Percentiles rank a stretch among this genome's conserved stretches.
Conservation (phyloP, 2,797 vertebrate species). For the Buceros bicornis region DNA sequence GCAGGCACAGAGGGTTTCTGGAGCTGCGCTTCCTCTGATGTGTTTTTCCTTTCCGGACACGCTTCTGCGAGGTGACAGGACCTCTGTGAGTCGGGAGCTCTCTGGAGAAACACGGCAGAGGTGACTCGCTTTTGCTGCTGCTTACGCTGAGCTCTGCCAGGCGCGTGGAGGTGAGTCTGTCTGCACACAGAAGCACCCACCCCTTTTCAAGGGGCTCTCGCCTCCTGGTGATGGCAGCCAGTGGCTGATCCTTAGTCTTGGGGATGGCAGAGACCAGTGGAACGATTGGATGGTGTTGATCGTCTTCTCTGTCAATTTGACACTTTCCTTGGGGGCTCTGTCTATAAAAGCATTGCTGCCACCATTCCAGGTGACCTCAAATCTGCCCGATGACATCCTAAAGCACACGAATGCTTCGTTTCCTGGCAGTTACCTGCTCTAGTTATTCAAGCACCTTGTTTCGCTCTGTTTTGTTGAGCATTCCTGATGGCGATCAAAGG, state of each 20-base stretch:
- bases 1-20: background rate
- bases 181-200: background rate
- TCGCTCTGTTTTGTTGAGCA: background rate
- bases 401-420: background rate
- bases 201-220: background rate
- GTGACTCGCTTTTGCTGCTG: background rate
- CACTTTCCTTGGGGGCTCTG: background rate
- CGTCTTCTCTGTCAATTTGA: background rate
- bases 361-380: background rate
- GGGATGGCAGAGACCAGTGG: background rate
- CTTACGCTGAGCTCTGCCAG: background rate
- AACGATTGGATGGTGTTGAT: background rate
- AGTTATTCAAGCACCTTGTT: background rate
- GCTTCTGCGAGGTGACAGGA: background rate
- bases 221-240: background rate
- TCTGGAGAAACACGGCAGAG: background rate
- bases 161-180: accelerated
- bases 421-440: background rate
- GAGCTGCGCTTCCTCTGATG: background rate
- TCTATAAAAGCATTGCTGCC: background rate
- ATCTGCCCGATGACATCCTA: background rate
- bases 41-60: background rate
- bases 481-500: background rate
- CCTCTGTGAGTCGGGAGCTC: background rate
- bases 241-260: background rate